Percentiles rank a stretch among this genome's conserved stretches.
phyloP scores from a whole-genome alignment of 1,140 invertebrate species.

The Sitodiplosis mosellana region DNA sequence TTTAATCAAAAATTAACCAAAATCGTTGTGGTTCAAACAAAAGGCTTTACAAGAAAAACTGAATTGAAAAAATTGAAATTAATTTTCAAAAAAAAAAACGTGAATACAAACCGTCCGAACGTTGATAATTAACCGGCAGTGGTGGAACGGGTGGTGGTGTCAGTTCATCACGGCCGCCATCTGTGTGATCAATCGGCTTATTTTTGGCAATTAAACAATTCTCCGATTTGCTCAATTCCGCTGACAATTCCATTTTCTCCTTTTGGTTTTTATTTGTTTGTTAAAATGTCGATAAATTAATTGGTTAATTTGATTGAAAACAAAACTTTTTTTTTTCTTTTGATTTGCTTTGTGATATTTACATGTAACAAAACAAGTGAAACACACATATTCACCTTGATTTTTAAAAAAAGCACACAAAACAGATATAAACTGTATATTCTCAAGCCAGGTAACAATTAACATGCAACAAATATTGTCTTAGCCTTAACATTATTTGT shows the following conservation, averaged over 20 bases:
- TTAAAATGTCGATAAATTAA: neutral
- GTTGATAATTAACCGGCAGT: slow-evolving; percentile 36
- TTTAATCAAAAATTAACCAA: neutral
- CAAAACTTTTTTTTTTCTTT: slow-evolving; percentile 9
- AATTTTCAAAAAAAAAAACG: slow-evolving; percentile 4
- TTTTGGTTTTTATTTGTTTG: neutral
- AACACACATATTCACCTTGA: neutral
- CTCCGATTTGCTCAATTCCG: slow-evolving; percentile 3
- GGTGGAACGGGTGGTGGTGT: slow-evolving; percentile 38
- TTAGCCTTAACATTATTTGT: too few species aligned
- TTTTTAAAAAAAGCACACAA: too few species aligned
- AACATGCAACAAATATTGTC: too few species aligned
- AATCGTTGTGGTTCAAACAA: neutral
- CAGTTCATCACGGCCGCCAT: slow-evolving; percentile 16
- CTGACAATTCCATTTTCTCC: slow-evolving; percentile 1
- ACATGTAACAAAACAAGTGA: slow-evolving; percentile 8
- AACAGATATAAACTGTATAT: too few species aligned
- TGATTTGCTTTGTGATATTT: slow-evolving; percentile 12
- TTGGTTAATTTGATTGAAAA: too few species aligned
- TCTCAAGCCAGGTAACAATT: too few species aligned
- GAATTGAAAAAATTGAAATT: neutral
- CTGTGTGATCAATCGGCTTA: slow-evolving; percentile 11
- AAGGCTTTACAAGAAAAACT: too few species aligned
- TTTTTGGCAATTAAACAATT: slow-evolving; percentile 1
- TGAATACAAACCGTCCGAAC: slow-evolving; percentile 25